Base-by-base conservation (phyloP, 2,113 vertebrate species). In the Syngnathus scovelli region DNA sequence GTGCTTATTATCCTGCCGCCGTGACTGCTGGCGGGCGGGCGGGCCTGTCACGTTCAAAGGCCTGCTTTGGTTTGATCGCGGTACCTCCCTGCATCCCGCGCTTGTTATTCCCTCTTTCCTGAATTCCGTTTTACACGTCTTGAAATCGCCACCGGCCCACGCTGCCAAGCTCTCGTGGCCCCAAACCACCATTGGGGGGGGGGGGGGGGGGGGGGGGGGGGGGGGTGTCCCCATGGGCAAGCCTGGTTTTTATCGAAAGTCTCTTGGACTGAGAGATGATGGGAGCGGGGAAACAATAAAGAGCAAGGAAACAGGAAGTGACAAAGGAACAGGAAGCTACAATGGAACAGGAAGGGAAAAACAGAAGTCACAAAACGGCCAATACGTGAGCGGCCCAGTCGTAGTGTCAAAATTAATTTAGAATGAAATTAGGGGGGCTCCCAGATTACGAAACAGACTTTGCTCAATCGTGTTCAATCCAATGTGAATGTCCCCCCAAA, bases 1-100 rank as follows among this genome's bases (percentile, higher is more conserved):
- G 36, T 83, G 82, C 86, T 87, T 79, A 83, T 89, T 86, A 85
- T 79, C 37, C 19, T 83, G 81, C 82, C 75, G 54, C 80, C 67
- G 70, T 64, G 82, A 78, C 73, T 78, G 76, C 27, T 33, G 27
- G 27, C 27, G 27, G 27, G 27, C 27, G 27, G 27, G 27, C 66
- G 72, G 54, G 74, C 78, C 79, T 78, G 78, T 86, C 72, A 69
- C 71, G 78, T 81, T 88, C 78, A 85, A 85, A 89, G 79, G 63
- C 70, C 78, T 58, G 62, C 56, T 64, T 78, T 75, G 46, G 75
- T 86, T 77, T 81, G 81, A 88, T 85, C 67, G 67, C 56, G 72
- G 67, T 39, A 65, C 68, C 43, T 78, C 76, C 67, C 56, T 66
- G 52, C 61, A 21, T 60, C 64, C 75, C 48, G 70, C 64, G 5